A percentile compares a stretch with the other conserved stretches of the same genome.
Evolutionary conservation across 2,797 vertebrate genomes (phyloP).

Genomic region (Serranus cabrilla): DNA sequence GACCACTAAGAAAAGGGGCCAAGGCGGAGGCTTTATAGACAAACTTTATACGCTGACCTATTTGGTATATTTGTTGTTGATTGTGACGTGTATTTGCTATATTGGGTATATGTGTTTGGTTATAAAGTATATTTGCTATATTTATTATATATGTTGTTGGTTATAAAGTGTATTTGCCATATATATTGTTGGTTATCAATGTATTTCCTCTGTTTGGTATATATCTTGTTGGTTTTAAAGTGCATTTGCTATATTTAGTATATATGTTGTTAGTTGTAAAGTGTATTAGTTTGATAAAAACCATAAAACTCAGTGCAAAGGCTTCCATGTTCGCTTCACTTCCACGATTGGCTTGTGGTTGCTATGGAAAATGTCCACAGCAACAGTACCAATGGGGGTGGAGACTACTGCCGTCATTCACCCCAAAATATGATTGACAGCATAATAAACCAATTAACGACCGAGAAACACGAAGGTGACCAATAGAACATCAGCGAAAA

Average conservation of each 20-base stretch:
- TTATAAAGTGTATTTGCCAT: too few relatives aligned
- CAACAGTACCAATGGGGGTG: slow-evolving; percentile 44
- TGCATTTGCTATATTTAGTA: not conserved
- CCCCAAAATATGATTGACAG: slow-evolving; percentile 48
- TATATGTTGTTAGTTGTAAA: not conserved
- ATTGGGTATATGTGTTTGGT: too few relatives aligned
- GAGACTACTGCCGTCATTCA: not conserved
- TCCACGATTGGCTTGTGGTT: slow-evolving; percentile 54
- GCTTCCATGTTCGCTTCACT: too few relatives aligned
- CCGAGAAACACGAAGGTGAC: not conserved
- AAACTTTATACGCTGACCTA: too few relatives aligned
- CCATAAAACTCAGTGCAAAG: too few relatives aligned
- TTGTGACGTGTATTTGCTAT: too few relatives aligned
- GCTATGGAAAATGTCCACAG: slow-evolving; percentile 77
- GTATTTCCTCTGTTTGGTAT: too few relatives aligned
- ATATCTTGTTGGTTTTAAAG: not conserved
- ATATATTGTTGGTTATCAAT: too few relatives aligned
- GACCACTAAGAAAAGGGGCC: too few relatives aligned
- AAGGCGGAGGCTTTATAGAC: too few relatives aligned
- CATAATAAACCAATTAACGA: slow-evolving; percentile 43
- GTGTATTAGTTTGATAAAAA: not conserved
- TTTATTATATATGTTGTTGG: too few relatives aligned
- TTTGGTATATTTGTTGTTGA: too few relatives aligned
- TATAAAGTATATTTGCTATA: not conserved
- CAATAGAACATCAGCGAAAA: slow-evolving; percentile 64